phyloP scores from a whole-genome alignment of 2,113 vertebrate genomes.

The Vulpes vulpes region DNA sequence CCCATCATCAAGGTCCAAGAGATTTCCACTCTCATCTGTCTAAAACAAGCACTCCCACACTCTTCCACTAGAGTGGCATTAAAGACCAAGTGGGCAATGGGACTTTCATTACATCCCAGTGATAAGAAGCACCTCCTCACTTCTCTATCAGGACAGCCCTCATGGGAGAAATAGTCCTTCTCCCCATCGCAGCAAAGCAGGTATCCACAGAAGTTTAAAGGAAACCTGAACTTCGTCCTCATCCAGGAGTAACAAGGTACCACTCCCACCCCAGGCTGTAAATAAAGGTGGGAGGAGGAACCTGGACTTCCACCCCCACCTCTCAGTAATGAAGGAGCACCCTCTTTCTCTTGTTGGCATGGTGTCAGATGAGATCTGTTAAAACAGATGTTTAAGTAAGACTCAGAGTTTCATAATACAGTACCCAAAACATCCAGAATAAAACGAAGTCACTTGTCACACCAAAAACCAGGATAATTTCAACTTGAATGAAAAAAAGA shows the following conservation, averaged over 20 bases:
- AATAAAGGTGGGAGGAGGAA: background rate
- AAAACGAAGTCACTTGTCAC: background rate
- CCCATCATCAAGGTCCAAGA: background rate
- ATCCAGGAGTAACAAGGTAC: background rate
- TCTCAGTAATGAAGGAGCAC: background rate
- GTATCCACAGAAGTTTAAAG: background rate
- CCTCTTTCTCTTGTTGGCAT: background rate
- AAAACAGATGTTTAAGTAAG: background rate
- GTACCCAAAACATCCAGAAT: background rate
- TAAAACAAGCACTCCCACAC: background rate
- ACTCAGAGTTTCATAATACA: background rate
- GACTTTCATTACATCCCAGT: background rate
- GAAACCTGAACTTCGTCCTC: background rate
- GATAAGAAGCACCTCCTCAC: background rate
- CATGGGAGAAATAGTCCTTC: background rate
- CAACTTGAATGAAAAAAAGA: slow-evolving; percentile 38
- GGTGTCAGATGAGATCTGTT: background rate
- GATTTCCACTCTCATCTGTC: background rate
- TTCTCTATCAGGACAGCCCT: background rate
- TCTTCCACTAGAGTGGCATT: background rate
- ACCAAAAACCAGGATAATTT: slow-evolving; percentile 42
- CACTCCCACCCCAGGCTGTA: background rate
- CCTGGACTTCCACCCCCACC: background rate
- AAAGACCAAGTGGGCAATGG: background rate
- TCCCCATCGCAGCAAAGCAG: background rate